These are phyloP conservation scores for Pantherophis guttatus DNA, from an alignment of 2,113 vertebrate species.

Conservation along the genomic window DNA sequence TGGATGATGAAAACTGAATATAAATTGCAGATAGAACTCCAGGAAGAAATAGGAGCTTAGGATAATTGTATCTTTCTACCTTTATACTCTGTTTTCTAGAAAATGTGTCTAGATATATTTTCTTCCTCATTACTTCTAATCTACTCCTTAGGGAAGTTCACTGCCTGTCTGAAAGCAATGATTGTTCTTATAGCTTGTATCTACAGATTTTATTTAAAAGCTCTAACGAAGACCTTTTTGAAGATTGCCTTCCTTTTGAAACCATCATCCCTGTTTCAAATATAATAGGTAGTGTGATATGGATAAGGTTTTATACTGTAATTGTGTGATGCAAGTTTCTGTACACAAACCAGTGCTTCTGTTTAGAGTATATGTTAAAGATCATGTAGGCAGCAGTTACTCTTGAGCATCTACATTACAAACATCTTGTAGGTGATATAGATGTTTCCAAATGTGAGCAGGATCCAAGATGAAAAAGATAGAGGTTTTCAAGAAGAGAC, in stretches of 20 bases:
- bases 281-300: background rate
- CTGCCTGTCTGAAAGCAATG: background rate
- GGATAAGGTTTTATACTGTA: background rate
- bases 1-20: background rate
- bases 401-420: background rate
- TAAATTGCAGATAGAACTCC: constrained; percentile 2
- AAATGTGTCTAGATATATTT: background rate
- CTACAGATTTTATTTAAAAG: background rate
- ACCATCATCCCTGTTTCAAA: background rate
- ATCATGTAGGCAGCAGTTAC: background rate
- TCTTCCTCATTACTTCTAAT: constrained; percentile 10
- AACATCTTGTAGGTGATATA: background rate
- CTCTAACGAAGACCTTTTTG: background rate
- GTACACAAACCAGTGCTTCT: background rate
- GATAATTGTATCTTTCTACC: constrained; percentile 1
- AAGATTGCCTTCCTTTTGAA: background rate
- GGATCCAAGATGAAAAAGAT: background rate
- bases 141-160: background rate
- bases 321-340: background rate
- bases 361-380: background rate
- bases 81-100: background rate
- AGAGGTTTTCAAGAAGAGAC: no score
- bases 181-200: background rate
- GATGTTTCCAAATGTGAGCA: background rate
- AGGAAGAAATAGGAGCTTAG: background rate